These are phyloP conservation scores for Larimichthys crocea DNA, from an alignment of 2,113 vertebrate genomes.

Conservation along the genomic window DNA sequence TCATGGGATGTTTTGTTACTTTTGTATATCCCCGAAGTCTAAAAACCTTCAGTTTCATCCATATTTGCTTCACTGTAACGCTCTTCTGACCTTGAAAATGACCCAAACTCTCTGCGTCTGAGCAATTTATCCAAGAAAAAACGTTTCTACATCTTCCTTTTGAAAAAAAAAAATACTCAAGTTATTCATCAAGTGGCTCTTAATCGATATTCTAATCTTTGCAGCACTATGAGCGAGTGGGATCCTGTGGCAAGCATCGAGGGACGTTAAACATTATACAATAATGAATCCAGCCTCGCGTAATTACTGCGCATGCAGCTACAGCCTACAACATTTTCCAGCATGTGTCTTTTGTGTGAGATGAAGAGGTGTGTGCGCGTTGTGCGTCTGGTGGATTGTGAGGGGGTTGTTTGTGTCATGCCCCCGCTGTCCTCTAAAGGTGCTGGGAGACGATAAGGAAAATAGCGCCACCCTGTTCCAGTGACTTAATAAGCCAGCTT, in stretches of 20 bases:
- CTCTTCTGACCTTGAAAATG: conserved; percentile 9
- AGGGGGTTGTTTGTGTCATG: conserved; percentile 44
- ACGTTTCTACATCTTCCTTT: not conserved
- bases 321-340: conserved; percentile 34
- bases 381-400: conserved; percentile 23
- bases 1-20: no score
- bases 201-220: conserved; percentile 35
- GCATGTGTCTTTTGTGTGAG: conserved; percentile 32
- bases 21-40: not conserved
- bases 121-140: not conserved
- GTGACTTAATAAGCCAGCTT: conserved; percentile 21
- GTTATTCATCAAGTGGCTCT: no score
- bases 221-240: conserved; percentile 19
- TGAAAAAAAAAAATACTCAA: conserved; percentile 1
- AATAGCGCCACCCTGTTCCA: conserved; percentile 15
- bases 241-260: conserved; percentile 22
- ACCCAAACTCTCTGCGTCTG: not conserved
- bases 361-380: conserved; percentile 31
- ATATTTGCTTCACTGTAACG: not conserved
- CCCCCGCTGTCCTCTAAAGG: conserved; percentile 37
- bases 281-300: conserved; percentile 46
- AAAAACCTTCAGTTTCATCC: not conserved
- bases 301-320: conserved; percentile 58
- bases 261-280: conserved; percentile 56
- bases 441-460: conserved; percentile 61